Percentiles rank a stretch among this genome's conserved stretches.
These are phyloP conservation scores for Empidonax traillii DNA, from an alignment of 2,113 vertebrate genomes.

Conservation along the genomic window DNA sequence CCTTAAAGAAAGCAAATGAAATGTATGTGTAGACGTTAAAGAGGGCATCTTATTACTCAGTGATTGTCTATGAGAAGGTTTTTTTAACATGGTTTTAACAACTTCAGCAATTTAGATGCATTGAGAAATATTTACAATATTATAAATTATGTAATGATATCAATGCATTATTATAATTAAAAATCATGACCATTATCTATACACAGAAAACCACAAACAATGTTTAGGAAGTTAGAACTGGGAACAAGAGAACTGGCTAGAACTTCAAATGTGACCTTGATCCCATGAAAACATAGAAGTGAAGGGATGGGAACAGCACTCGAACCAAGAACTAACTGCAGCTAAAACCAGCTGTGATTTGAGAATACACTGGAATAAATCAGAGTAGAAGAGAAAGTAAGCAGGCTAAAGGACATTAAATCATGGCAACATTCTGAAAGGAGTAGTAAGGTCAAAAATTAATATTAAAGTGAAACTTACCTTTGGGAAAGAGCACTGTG, in stretches of 20 bases:
- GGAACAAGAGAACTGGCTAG: not conserved
- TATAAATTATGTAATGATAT: not conserved
- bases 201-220: not conserved
- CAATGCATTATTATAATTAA: not conserved
- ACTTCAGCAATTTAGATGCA: not conserved
- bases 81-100: not conserved
- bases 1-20: not conserved
- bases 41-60: not conserved
- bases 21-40: not conserved
- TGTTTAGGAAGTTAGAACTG: not conserved
- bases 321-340: not conserved
- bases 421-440: not conserved
- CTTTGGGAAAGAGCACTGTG: not conserved
- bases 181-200: not conserved
- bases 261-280: not conserved
- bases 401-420: not conserved
- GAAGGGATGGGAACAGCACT: not conserved
- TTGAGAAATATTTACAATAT: not conserved
- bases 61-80: not conserved
- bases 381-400: not conserved
- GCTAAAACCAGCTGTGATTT: not conserved
- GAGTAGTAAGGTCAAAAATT: not conserved
- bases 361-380: not conserved
- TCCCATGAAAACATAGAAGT: not conserved
- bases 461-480: not conserved